Evolutionary conservation across 2,888 invertebrate genomes (phyloP).

Genomic region (Trichopoda pennipes): DNA sequence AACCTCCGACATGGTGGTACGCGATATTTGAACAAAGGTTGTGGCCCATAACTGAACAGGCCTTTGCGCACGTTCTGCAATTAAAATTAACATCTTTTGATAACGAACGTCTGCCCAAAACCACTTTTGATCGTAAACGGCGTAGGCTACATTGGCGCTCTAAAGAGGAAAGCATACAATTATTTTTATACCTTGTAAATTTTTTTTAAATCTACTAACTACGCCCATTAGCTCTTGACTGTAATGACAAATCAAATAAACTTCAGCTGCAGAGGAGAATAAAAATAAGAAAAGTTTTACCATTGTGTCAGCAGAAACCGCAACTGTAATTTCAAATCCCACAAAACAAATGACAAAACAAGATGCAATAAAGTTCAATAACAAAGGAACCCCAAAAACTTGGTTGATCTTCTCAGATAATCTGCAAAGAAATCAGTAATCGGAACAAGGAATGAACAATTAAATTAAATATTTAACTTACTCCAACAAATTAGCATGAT

Average conservation of each 20-base stretch:
- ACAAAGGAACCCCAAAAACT: slow-evolving; percentile 70
- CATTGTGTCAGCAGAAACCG: slow-evolving; percentile 70
- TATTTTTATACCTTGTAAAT: not conserved
- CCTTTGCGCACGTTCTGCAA: slow-evolving; percentile 74
- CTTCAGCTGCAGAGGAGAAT: slow-evolving; percentile 73
- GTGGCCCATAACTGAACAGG: slow-evolving; percentile 74
- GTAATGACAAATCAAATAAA: slow-evolving; percentile 75
- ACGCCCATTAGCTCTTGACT: slow-evolving; percentile 74
- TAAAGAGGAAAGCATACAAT: slow-evolving; percentile 22
- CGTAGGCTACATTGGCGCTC: slow-evolving; percentile 71
- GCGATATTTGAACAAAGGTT: slow-evolving; percentile 73
- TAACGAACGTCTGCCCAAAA: slow-evolving; percentile 72
- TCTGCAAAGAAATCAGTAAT: not conserved
- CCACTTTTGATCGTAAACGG: slow-evolving; percentile 76
- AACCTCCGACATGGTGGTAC: slow-evolving; percentile 75
- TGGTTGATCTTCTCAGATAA: slow-evolving; percentile 68
- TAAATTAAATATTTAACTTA: slow-evolving; percentile 31
- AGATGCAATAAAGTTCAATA: slow-evolving; percentile 71
- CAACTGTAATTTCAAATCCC: slow-evolving; percentile 76
- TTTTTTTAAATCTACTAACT: slow-evolving; percentile 67
- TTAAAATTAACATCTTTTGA: slow-evolving; percentile 72
- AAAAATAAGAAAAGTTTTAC: slow-evolving; percentile 74
- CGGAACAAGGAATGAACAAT: not conserved
- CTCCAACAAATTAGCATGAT: slow-evolving; percentile 70
- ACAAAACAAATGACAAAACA: slow-evolving; percentile 73